phyloP scores from a whole-genome alignment of 2,113 vertebrate species.

The Anthoscopus minutus region DNA sequence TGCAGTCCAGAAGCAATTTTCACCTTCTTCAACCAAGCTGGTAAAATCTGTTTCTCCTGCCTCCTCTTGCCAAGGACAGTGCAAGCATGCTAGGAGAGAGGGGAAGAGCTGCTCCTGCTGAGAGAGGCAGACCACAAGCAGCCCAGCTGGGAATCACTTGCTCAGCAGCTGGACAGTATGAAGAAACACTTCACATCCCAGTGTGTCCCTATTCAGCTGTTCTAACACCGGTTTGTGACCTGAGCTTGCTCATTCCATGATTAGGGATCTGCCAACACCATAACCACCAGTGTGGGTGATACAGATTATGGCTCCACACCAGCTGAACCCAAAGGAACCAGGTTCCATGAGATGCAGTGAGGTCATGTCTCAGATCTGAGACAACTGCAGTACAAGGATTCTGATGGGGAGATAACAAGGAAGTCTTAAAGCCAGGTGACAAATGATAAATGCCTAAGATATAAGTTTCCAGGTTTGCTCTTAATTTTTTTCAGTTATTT shows the following conservation, averaged over 20 bases:
- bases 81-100: accelerated
- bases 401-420: not conserved
- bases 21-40: not conserved
- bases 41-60: not conserved
- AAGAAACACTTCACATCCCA: not conserved
- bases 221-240: not conserved
- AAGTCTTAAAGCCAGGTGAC: not conserved
- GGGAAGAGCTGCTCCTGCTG: not conserved
- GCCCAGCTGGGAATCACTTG: not conserved
- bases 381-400: not conserved
- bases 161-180: not conserved
- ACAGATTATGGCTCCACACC: not conserved
- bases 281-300: not conserved
- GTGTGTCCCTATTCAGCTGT: not conserved
- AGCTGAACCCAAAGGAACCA: not conserved
- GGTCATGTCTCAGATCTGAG: not conserved
- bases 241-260: not conserved
- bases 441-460: not conserved
- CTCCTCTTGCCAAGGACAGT: not conserved
- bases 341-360: accelerated
- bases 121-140: not conserved
- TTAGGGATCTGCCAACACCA: not conserved
- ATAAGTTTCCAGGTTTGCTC: not conserved
- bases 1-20: not conserved
- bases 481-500: not conserved